Base-by-base conservation (phyloP, 1,140 invertebrate genomes). In the Drosophila kepulauana region DNA sequence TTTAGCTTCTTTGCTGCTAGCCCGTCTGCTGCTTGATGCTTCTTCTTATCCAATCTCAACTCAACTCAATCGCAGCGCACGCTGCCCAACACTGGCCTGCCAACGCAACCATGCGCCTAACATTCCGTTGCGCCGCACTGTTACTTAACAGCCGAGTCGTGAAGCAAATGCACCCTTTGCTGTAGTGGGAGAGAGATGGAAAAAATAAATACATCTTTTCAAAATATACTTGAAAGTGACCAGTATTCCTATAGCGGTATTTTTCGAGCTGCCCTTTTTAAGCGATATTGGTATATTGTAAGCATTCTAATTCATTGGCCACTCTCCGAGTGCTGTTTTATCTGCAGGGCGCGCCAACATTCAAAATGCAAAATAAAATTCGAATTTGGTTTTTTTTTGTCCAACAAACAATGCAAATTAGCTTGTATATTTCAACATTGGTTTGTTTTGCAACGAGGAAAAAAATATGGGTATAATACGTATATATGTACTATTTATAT, bases 341-440 rank as follows among this genome's bases (percentile, higher is more conserved):
- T 5, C 33, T 38, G 20, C 3, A 0, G 20, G 4, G 35, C 35
- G 13, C 20, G 48, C 28, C 6, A 15, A 16, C 20, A 58, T 15
- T 43, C 7, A 48, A 13, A 62, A 33, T 7, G 20, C 13, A 56
- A 43, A 8, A n/a, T 38, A n/a, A 13, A 5, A 43, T 10, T 10
- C 11, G 3, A 16, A 8, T 69, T 30, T n/a, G 4, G 3, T 30
- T 30, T 20, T 30, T 33, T 20, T 62, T 51, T 69, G 48, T 62
- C 33, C 66, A 70, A 48, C 68, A 46, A 70, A 68, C 56, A 67
- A 58, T 67, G 65, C 54, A 30, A 48, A 51, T 59, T 58, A 59
- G 49, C 67, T 25, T 63, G 58, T 70, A 70, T 70, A 56, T 66
- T 66, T 64, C 10, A 68, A 61, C 65, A 68, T 68, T 59, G 54